phyloP scores from a whole-genome alignment of 2,113 vertebrate genomes.

The Chascanopsetta lugubris region DNA sequence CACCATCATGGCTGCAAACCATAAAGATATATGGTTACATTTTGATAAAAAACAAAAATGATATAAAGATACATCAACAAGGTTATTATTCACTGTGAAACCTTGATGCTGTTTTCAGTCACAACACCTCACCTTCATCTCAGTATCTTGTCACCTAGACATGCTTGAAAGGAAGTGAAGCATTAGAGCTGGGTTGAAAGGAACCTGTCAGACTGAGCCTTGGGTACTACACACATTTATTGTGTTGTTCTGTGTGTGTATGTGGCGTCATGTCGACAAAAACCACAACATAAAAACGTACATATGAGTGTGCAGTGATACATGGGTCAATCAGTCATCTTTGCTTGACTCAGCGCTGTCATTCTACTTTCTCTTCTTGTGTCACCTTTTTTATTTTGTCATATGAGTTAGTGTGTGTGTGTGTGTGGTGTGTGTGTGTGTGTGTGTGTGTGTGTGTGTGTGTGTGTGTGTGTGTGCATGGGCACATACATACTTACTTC shows the following conservation, averaged over 20 bases:
- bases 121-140: constrained; percentile 1
- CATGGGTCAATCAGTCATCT: background rate
- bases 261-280: background rate
- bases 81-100: background rate
- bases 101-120: background rate
- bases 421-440: background rate
- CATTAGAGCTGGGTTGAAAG: constrained; percentile 11
- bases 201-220: constrained; percentile 12
- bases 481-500: background rate
- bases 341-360: background rate
- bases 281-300: background rate
- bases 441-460: background rate
- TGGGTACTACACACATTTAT: background rate
- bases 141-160: constrained; percentile 15
- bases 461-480: background rate
- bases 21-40: background rate
- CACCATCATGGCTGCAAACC: too few species aligned
- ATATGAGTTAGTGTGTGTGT: background rate
- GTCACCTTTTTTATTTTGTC: background rate
- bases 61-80: too few species aligned
- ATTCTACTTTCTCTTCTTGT: constrained; percentile 29
- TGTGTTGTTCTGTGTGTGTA: background rate
- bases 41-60: too few species aligned
- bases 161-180: constrained; percentile 40
- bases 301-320: background rate